These are phyloP conservation scores for Gallinago undulata DNA, from an alignment of 2,113 vertebrate species.

Conservation along the genomic window DNA sequence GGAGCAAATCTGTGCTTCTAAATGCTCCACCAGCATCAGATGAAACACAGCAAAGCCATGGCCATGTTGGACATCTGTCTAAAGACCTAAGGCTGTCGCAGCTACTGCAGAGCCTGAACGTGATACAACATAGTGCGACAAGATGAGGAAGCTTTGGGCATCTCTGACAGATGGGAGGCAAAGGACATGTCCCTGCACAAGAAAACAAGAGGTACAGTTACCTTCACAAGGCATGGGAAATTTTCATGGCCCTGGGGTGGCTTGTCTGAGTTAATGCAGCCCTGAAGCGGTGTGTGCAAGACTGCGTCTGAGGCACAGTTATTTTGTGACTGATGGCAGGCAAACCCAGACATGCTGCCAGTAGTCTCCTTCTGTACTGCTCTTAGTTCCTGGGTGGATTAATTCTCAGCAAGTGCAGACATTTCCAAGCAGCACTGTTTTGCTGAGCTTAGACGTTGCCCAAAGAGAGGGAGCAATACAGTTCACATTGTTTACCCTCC, in stretches of 20 bases:
- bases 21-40: accelerated
- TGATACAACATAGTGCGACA: not conserved
- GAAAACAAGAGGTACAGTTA: not conserved
- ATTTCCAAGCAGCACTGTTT: not conserved
- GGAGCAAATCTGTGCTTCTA: not conserved
- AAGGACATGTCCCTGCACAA: not conserved
- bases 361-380: not conserved
- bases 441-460: not conserved
- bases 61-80: not conserved
- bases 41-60: not conserved
- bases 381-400: not conserved
- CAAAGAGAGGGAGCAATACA: not conserved
- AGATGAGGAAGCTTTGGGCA: not conserved
- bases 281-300: not conserved
- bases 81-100: not conserved
- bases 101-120: not conserved
- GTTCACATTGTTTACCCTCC: not conserved
- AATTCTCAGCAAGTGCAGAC: not conserved
- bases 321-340: not conserved
- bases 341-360: not conserved
- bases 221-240: not conserved
- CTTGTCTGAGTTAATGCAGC: not conserved
- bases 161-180: not conserved
- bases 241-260: not conserved
- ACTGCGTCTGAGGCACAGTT: not conserved